Base-by-base conservation (phyloP, 2,113 vertebrate genomes). In the Pavo muticus region DNA sequence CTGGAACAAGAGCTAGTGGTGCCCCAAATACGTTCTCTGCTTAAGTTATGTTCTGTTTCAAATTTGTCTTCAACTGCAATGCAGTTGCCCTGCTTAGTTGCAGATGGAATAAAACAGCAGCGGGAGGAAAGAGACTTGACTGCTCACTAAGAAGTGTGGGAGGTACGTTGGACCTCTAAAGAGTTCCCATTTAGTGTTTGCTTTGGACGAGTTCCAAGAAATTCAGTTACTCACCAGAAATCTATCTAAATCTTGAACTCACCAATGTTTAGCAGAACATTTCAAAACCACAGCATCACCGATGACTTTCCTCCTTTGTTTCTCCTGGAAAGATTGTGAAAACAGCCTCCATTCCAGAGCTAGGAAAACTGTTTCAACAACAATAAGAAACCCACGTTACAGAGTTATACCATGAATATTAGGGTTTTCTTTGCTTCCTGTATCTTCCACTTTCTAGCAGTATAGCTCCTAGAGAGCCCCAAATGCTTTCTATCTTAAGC, bases 151-250 rank as follows among this genome's bases (percentile, higher is more conserved):
- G 81, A 94, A 80, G 79, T 59, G 59, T 70, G 25, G 63, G 45
- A 82, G 48, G 68, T 70, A 87, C 67, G 30, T 45, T 95, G 42
- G 59, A 25, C 56, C 84, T 91, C 84, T 79, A 47, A 87, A 95
- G 90, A 72, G 20, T 61, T 89, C 70, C 68, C 18, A n/a, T 90
- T 86, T 77, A 88, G 72, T 92, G 60, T 84, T 93, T 91, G 24
- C 40, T 50, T 91, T 94, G 76, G 86, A 92, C 21, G 76, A 68
- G 17, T 81, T 88, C 88, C 83, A 93, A 75, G 61, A 88, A 74
- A 90, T 52, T 88, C 44, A 84, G 42, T 71, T 64, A 76, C 35
- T 77, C 61, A 68, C 23, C 47, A 92, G 73, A 90, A 94, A 90
- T 30, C 14, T 64, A 30, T 35, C 75, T 85, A 48, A 83, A 90